Evolutionary conservation across 2,888 invertebrate species (phyloP).

Genomic region (Drosophila austrosaltans): DNA sequence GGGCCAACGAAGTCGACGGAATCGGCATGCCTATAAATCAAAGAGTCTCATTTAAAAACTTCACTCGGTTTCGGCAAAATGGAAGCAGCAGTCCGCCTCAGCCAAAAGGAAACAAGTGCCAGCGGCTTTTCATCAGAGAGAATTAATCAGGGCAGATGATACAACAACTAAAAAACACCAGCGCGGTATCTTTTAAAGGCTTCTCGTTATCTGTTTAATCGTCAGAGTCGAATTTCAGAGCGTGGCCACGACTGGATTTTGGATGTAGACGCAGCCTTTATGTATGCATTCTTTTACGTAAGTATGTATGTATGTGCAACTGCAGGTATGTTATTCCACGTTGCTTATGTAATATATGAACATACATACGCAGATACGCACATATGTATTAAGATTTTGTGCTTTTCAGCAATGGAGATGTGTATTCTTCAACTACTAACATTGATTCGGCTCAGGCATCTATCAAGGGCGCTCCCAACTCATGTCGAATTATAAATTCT

Average conservation of each 20-base stretch:
- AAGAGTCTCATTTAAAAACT: constrained; percentile 45
- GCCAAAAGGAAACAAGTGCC: constrained; percentile 15
- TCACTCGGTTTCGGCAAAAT: constrained; percentile 9
- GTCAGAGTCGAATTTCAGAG: constrained; percentile 51
- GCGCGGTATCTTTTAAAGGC: constrained; percentile 68
- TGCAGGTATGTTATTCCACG: background rate
- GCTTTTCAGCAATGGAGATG: background rate
- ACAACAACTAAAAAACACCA: constrained; percentile 76
- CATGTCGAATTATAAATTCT: constrained; percentile 69
- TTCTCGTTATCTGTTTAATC: constrained; percentile 68
- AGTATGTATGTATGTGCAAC: background rate
- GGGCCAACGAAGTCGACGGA: constrained; percentile 38
- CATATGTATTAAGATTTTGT: background rate
- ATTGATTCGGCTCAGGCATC: constrained; percentile 43
- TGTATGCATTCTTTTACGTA: constrained; percentile 25
- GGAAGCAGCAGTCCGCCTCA: constrained; percentile 15
- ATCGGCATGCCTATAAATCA: constrained; percentile 70
- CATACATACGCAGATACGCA: too few species aligned
- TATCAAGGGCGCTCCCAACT: constrained; percentile 64
- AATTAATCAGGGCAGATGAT: constrained; percentile 76
- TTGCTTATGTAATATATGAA: background rate
- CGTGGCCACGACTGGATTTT: constrained; percentile 57
- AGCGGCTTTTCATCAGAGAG: constrained; percentile 73
- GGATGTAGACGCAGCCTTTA: constrained; percentile 19
- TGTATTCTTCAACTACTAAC: constrained; percentile 15